Percentiles rank a stretch among this genome's conserved stretches.
These are phyloP conservation scores for Ectropis crepuscularia DNA, from an alignment of 2,888 invertebrate species.

Conservation along the genomic window DNA sequence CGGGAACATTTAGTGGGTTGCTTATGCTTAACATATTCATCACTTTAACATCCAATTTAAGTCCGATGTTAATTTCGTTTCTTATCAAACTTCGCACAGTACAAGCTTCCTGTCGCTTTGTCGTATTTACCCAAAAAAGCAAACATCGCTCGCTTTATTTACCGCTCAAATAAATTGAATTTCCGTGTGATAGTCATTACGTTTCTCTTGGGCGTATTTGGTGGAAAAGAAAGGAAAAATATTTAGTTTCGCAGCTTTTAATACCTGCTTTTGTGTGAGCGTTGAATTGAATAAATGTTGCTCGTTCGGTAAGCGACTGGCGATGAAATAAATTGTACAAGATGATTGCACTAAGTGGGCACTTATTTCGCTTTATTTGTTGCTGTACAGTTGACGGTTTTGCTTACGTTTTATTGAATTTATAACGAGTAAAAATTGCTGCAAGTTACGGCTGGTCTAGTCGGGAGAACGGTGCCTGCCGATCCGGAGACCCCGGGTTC, in stretches of 20 bases:
- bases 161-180: slow-evolving; percentile 47
- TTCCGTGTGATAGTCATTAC: slow-evolving; percentile 45
- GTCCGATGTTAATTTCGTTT: no score
- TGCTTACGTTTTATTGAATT: no score
- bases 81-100: slow-evolving; percentile 1
- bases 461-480: no score
- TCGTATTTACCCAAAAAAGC: slow-evolving; percentile 39
- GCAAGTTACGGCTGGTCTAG: no score
- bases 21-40: no score
- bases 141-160: slow-evolving; percentile 38
- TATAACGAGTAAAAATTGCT: no score
- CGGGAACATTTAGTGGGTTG: no score
- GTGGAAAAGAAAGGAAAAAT: slow-evolving; percentile 13
- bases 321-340: neutral
- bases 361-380: neutral
- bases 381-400: no score
- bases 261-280: slow-evolving; percentile 4
- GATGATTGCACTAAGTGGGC: neutral
- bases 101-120: slow-evolving; percentile 1
- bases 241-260: slow-evolving; percentile 20
- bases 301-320: neutral
- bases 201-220: slow-evolving; percentile 39
- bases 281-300: neutral
- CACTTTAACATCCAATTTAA: no score
- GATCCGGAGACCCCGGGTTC: no score